These are phyloP conservation scores for Chlorodrepanis virens DNA, from an alignment of 2,113 vertebrate species.

Conservation along the genomic window DNA sequence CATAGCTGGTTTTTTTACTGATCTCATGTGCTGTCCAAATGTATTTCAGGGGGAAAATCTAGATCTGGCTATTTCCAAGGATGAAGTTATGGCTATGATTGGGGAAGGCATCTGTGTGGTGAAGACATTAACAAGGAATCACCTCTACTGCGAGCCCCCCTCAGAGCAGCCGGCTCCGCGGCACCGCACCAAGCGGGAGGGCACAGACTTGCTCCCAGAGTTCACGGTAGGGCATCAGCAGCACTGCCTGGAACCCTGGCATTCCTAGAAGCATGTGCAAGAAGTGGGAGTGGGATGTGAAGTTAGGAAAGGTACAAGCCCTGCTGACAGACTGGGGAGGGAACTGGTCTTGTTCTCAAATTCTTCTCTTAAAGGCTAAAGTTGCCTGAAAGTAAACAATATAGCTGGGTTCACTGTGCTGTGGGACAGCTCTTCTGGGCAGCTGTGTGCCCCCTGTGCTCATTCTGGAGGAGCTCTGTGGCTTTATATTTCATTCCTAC, in stretches of 20 bases:
- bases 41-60: constrained; percentile 89
- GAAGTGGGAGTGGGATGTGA: not conserved
- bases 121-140: constrained; percentile 91
- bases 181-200: constrained; percentile 78
- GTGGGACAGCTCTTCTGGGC: not conserved
- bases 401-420: not conserved
- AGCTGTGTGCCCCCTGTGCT: not conserved
- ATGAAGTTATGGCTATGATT: constrained; percentile 94
- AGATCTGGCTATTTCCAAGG: constrained; percentile 93
- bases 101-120: constrained; percentile 89
- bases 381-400: not conserved
- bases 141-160: constrained; percentile 95
- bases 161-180: constrained; percentile 82
- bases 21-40: not conserved
- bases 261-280: not conserved
- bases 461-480: not conserved
- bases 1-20: not conserved
- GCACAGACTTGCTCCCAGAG: constrained; percentile 83
- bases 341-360: not conserved
- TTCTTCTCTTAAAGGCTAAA: not conserved
- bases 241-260: not conserved
- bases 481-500: not conserved
- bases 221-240: constrained; percentile 83
- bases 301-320: not conserved
- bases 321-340: fast-evolving